Base-by-base conservation (phyloP, 2,888 invertebrate species). In the Neoitamus cyanurus region DNA sequence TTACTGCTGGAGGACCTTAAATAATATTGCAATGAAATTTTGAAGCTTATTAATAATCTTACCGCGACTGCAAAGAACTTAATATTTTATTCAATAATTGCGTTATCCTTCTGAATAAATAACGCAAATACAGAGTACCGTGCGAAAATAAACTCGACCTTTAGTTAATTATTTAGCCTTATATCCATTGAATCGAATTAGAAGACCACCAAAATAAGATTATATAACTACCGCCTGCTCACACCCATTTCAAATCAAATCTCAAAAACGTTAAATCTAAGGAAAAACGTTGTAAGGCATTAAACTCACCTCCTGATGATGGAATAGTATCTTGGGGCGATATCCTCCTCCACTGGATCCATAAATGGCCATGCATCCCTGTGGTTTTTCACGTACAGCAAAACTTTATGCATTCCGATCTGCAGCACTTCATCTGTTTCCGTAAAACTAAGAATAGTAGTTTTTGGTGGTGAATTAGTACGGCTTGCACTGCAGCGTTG, bases 361-460 rank as follows among this genome's bases (percentile, higher is more conserved):
- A 96, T 93, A 91, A 98, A 98, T 0, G 98, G 98, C 98, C 98
- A 98, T 0, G 98, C 97, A 90, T 98, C 97, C 84, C 96, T 95
- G 90, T 98, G 97, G 88, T 95, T 95, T 89, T 96, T 96, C 48
- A 98, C 94, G 88, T 95, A 94, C 90, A 97, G 96, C 84, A 98
- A 92, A 85, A 98, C 97, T 93, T 97, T 97, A 91, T 97, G 96
- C 96, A 97, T 96, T 78, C 97, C 97, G 84, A 96, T 96, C 90
- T 96, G 95, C 84, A 97, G 93, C 88, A 97, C 97, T 89, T 97
- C 97, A 87, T 96, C 96, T 72, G 94, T 94, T 92, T 95, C 95
- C 88, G 94, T 94, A 90, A 96, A 96, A 90, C 95, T 95, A 91
- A 88, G 92, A 92, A 90, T 89, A 73, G 73, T 30, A 83, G 48